Percentiles rank a stretch among this genome's conserved stretches.
phyloP scores from a whole-genome alignment of 2,888 invertebrate genomes.

The Rhagium mordax region DNA sequence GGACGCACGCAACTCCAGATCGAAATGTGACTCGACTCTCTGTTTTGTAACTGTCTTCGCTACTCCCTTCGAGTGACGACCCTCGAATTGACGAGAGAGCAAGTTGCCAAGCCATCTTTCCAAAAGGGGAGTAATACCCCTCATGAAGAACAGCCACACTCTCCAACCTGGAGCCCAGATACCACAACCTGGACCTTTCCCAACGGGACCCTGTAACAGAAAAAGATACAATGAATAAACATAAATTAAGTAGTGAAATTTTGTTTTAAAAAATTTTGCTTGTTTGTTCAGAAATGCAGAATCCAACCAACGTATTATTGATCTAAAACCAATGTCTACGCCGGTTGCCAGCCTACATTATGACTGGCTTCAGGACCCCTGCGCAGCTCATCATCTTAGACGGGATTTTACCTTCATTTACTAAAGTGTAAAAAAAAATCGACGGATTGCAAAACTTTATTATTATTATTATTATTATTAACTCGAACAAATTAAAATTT shows the following conservation, averaged over 20 bases:
- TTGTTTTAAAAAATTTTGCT: neutral
- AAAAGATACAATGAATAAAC: constrained; percentile 3
- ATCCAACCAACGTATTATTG: constrained; percentile 54
- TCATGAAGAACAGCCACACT: constrained; percentile 99
- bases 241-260: neutral
- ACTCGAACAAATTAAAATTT: no score
- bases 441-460: no score
- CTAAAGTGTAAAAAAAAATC: no score
- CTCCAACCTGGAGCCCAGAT: constrained; percentile 99
- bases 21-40: constrained; percentile 99
- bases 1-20: constrained; percentile 97
- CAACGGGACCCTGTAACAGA: constrained; percentile 88
- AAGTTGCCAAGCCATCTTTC: constrained; percentile 99
- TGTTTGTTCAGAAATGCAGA: constrained; percentile 47
- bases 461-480: no score
- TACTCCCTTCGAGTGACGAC: constrained; percentile 98
- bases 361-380: constrained; percentile 59
- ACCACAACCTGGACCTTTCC: constrained; percentile 98
- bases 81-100: constrained; percentile 98
- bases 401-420: no score
- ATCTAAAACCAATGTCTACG: constrained; percentile 56
- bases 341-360: constrained; percentile 56
- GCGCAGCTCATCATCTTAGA: constrained; percentile 51
- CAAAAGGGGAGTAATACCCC: constrained; percentile 97
- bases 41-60: constrained; percentile 99